phyloP scores from a whole-genome alignment of 2,888 invertebrate genomes.

The Drosophila pullipes region DNA sequence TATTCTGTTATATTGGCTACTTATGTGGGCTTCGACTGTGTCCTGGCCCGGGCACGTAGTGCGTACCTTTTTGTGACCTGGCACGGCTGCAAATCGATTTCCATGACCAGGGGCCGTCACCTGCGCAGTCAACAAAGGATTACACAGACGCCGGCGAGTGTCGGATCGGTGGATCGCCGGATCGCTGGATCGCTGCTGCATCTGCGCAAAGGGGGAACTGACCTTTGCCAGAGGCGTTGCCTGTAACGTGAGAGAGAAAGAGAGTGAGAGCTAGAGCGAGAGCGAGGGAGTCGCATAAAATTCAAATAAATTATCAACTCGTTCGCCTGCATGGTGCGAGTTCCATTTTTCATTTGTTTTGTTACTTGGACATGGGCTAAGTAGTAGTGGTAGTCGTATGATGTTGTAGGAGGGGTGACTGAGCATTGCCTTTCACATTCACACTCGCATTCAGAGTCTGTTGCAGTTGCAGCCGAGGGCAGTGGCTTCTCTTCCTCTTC shows the following conservation, averaged over 20 bases:
- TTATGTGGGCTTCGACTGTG: slow-evolving; percentile 6
- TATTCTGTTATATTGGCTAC: slow-evolving; percentile 13
- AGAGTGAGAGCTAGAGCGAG: slow-evolving; percentile 16
- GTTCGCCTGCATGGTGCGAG: slow-evolving; percentile 68
- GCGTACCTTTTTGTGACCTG: slow-evolving; percentile 49
- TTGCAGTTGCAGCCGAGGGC: slow-evolving; percentile 38
- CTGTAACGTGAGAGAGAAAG: slow-evolving; percentile 50
- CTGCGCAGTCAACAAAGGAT: slow-evolving; percentile 76
- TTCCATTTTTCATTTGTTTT: slow-evolving; percentile 74
- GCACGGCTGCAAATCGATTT: slow-evolving; percentile 69
- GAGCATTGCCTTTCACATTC: slow-evolving; percentile 53
- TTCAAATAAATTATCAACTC: slow-evolving; percentile 83
- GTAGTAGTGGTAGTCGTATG: slow-evolving; percentile 16
- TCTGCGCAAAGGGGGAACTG: slow-evolving; percentile 53
- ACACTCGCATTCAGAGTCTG: slow-evolving; percentile 32
- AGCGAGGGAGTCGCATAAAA: slow-evolving; percentile 75
- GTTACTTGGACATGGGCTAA: slow-evolving; percentile 51
- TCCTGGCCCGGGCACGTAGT: slow-evolving; percentile 16
- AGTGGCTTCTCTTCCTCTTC: slow-evolving; percentile 46
- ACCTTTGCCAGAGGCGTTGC: slow-evolving; percentile 49
- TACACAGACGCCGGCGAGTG: slow-evolving; percentile 44
- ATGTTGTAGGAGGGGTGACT: slow-evolving; percentile 37
- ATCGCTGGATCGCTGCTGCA: slow-evolving; percentile 32
- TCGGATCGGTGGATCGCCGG: slow-evolving; percentile 2
- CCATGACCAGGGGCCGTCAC: slow-evolving; percentile 70